Evolutionary conservation across 2,113 vertebrate genomes (phyloP), one percentile per base, ranked within the genome.

Genomic region (Nymphicus hollandicus): DNA sequence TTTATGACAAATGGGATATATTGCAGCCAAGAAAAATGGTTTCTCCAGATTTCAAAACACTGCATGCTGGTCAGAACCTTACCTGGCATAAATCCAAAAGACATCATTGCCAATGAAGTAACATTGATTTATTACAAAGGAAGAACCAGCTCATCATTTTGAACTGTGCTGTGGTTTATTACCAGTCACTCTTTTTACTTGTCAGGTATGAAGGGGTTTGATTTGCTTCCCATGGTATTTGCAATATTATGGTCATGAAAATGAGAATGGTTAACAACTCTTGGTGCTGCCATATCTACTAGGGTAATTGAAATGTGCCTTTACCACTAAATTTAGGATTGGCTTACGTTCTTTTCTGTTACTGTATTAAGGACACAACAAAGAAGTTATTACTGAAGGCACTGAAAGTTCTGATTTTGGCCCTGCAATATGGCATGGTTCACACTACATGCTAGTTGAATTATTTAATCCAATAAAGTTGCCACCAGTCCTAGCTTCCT

Each of bases 131-230:
- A 94, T 94, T 65, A 52, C 65, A 63, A 44, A 81, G 31, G 52
- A 87, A 86, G 47, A 94, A 79, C 69, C n/a, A 66, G 68, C 50
- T 86, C 76, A 87, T 94, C 72, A 72, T 81, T 96, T 94, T 84
- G 47, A 87, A 46, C n/a, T 76, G 24, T 22, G 4, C 29, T 3
- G 1, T 68, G 27, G 55, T 94, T 96, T 93, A 94, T 92, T 93
- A 56, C 60, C 29, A 79, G 66, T 74, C 55, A 74, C 52, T 86
- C n/a, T 83, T 95, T 66, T 76, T 56, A 84, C 56, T 91, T 92
- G 56, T 92, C 92, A 96, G 52, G 50, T 81, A 7, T 65, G 66
- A 92, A n/a, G 6, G 35, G 6, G 13, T 79, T 94, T 93, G 77
- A 84, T 95, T 93, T 89, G 39, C 44, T 79, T 89, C 55, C 68